Evolutionary conservation across 2,888 invertebrate species (phyloP).

Genomic region (Rhopalosiphum nymphaeae): DNA sequence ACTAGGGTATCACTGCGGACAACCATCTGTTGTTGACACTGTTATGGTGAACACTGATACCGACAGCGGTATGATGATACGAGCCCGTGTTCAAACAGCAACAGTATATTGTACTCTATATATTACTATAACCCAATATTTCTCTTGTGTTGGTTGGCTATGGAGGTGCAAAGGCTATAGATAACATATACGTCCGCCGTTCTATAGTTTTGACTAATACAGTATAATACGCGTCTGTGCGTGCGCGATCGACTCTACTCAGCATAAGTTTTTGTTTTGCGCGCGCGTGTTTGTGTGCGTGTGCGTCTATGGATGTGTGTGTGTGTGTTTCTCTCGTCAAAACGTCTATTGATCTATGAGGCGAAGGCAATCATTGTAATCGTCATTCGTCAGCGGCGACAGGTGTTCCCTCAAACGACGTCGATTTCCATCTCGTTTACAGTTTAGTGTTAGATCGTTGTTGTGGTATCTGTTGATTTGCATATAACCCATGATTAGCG

Average conservation of each 20-base stretch:
- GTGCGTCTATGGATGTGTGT: not conserved
- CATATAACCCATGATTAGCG: no score
- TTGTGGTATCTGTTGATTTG: not conserved
- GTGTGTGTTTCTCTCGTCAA: not conserved
- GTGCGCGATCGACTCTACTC: not conserved
- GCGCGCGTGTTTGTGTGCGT: not conserved
- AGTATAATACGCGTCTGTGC: not conserved
- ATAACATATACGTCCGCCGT: not conserved
- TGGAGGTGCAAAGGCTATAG: not conserved
- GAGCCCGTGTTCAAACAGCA: no score
- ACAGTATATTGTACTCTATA: no score
- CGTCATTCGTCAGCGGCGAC: not conserved
- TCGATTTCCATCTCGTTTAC: not conserved
- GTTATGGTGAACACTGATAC: no score
- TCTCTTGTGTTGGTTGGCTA: not conserved
- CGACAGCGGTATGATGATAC: no score
- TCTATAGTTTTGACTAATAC: not conserved
- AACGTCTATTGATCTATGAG: not conserved
- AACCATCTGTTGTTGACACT: no score
- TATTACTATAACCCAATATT: not conserved
- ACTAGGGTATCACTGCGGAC: no score
- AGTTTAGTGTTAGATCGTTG: not conserved
- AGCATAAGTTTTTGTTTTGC: not conserved
- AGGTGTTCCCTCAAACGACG: not conserved
- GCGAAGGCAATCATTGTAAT: not conserved